A percentile compares a stretch with the other conserved stretches of the same genome.
Evolutionary conservation across 2,797 vertebrate species (phyloP).

Genomic region (Pyrocephalus nanus): DNA sequence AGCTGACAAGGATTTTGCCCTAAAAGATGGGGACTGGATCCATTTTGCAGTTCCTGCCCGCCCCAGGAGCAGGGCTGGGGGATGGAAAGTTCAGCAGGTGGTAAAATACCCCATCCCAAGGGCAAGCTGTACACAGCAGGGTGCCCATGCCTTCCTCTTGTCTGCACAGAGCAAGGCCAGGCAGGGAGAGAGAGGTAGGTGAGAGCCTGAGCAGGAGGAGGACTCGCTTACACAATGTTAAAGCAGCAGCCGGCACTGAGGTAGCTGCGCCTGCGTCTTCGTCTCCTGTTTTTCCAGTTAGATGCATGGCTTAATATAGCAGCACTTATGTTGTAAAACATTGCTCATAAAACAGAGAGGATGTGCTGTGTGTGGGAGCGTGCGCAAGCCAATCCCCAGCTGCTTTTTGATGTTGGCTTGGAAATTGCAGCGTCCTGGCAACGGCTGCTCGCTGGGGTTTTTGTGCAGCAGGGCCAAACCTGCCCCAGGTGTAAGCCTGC

Average conservation of each 20-base stretch:
- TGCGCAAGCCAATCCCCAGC: conserved; percentile 31
- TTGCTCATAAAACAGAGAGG: conserved; percentile 46
- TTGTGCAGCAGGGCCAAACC: background rate
- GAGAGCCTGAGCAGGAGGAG: background rate
- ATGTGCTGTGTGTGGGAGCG: conserved; percentile 58
- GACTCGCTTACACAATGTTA: background rate
- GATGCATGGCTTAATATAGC: conserved; percentile 58
- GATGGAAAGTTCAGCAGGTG: background rate
- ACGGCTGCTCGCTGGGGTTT: background rate
- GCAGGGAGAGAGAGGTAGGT: background rate
- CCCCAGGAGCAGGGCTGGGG: background rate
- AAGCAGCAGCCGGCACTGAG: background rate
- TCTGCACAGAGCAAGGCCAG: background rate
- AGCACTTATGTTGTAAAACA: conserved; percentile 55
- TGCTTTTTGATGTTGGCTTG: conserved; percentile 58
- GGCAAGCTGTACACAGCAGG: background rate
- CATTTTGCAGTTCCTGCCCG: background rate
- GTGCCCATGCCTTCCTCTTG: background rate
- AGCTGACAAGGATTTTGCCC: background rate
- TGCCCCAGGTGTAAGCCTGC: background rate
- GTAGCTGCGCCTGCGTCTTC: background rate
- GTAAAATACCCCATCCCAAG: background rate
- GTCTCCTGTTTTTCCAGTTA: conserved; percentile 61
- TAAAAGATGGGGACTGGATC: background rate
- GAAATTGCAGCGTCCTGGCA: conserved; percentile 45